A percentile compares a stretch with the other conserved stretches of the same genome.
Evolutionary conservation across 1,140 invertebrate genomes (phyloP).

Genomic region (Colletes gigas): DNA sequence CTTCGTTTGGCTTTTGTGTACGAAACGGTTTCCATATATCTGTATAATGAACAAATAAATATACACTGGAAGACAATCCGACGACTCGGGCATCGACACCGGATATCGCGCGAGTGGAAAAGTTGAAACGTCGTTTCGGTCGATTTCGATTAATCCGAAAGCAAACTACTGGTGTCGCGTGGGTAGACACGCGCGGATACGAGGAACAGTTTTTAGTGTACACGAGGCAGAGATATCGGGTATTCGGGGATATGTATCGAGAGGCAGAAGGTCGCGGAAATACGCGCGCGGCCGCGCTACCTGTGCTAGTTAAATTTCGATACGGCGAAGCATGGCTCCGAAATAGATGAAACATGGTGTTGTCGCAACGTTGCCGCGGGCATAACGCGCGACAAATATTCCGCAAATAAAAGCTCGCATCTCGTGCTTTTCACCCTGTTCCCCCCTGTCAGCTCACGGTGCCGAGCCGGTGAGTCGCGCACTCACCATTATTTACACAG

Average conservation of each 20-base stretch:
- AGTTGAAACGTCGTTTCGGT: constrained; percentile 10
- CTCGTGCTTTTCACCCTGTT: constrained; percentile 12
- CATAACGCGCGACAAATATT: constrained; percentile 71
- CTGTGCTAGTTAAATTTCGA: constrained; percentile 64
- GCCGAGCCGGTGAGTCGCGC: constrained; percentile 29
- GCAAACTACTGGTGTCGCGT: constrained; percentile 23
- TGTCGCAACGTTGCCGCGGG: constrained; percentile 53
- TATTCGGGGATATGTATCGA: constrained; percentile 18
- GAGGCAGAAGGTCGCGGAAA: constrained; percentile 17
- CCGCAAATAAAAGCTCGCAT: constrained; percentile 72
- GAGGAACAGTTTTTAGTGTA: constrained; percentile 44
- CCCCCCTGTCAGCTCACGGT: constrained; percentile 15
- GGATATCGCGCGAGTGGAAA: background rate
- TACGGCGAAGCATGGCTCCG: constrained; percentile 47
- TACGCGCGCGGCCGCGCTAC: constrained; percentile 12
- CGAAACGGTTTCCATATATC: too few species aligned
- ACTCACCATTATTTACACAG: constrained; percentile 62
- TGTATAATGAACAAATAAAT: too few species aligned
- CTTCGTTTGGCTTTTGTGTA: too few species aligned
- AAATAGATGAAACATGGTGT: constrained; percentile 70
- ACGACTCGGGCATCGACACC: background rate
- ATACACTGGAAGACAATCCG: too few species aligned
- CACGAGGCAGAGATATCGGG: constrained; percentile 20
- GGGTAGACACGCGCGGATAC: background rate
- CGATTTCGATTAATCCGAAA: constrained; percentile 36